Conservation (phyloP, 2,888 invertebrate species). For the Latheticus oryzae region DNA sequence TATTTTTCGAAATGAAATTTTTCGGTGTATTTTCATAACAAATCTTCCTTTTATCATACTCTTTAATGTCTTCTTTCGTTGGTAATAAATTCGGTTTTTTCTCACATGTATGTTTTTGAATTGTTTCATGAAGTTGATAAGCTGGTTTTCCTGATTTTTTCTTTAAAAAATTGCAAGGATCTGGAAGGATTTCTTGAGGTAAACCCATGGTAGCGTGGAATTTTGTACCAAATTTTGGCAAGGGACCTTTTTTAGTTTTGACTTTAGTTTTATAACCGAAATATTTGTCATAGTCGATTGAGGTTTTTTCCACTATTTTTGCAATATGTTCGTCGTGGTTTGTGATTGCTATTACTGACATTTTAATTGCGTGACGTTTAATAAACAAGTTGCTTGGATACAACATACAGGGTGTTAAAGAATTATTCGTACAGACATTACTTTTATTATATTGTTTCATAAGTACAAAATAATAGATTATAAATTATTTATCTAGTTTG, state of each 20-base stretch:
- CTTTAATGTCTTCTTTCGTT: slow-evolving; percentile 48
- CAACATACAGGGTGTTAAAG: no score
- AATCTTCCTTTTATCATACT: slow-evolving; percentile 49
- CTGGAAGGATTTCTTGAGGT: slow-evolving; percentile 69
- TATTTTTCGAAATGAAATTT: slow-evolving; percentile 73
- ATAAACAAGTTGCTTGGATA: no score
- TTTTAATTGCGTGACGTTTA: no score
- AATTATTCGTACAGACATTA: no score
- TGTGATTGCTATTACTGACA: slow-evolving; percentile 76
- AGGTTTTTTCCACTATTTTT: slow-evolving; percentile 64
- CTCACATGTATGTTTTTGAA: slow-evolving; percentile 60
- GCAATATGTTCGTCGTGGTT: slow-evolving; percentile 75
- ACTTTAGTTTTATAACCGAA: slow-evolving; percentile 53
- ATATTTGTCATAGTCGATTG: slow-evolving; percentile 66
- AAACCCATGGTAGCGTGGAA: slow-evolving; percentile 75
- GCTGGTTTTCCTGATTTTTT: slow-evolving; percentile 61
- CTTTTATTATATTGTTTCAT: no score
- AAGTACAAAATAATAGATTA: no score
- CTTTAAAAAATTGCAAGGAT: slow-evolving; percentile 73
- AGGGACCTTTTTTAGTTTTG: slow-evolving; percentile 47
- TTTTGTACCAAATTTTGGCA: slow-evolving; percentile 63
- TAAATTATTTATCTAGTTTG: no score
- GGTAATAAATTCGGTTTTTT: slow-evolving; percentile 55
- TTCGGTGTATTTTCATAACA: slow-evolving; percentile 49
- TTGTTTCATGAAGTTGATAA: slow-evolving; percentile 53